phyloP scores from a whole-genome alignment of 2,113 vertebrate species.

The Tauraco erythrolophus region DNA sequence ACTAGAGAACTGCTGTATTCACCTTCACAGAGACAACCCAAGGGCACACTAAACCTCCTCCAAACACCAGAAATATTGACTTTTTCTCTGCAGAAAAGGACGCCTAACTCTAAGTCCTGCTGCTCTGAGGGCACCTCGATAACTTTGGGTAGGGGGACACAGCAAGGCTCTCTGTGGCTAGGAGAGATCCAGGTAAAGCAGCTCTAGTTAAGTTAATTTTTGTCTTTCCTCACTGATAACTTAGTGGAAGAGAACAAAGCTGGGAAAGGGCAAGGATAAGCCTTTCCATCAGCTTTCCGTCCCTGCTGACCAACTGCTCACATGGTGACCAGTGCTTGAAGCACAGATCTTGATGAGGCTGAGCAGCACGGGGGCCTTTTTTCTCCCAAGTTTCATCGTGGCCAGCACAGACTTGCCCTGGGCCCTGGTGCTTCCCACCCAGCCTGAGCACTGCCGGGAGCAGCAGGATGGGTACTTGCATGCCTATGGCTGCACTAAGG shows the following conservation, averaged over 20 bases:
- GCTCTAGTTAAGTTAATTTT: neutral
- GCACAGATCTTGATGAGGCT: neutral
- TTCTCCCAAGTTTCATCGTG: neutral
- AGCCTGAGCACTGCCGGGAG: neutral
- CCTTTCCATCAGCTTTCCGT: neutral
- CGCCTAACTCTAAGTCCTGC: neutral
- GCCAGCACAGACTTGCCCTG: neutral
- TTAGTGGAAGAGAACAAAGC: neutral
- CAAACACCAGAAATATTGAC: neutral
- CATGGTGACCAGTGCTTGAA: neutral
- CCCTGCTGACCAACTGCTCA: neutral
- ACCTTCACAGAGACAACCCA: neutral
- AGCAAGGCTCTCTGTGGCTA: neutral
- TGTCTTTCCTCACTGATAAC: neutral
- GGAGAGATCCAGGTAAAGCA: neutral
- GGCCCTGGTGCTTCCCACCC: neutral
- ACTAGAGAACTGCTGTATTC: neutral
- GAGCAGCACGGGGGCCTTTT: neutral
- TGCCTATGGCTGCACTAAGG: neutral
- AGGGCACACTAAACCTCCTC: neutral
- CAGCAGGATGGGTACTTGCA: neutral
- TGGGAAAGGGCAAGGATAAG: neutral
- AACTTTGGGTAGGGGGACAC: neutral
- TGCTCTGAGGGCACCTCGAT: neutral
- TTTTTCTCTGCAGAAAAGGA: neutral